Evolutionary conservation across 2,888 invertebrate genomes (phyloP).

Genomic region (Bibio marci): DNA sequence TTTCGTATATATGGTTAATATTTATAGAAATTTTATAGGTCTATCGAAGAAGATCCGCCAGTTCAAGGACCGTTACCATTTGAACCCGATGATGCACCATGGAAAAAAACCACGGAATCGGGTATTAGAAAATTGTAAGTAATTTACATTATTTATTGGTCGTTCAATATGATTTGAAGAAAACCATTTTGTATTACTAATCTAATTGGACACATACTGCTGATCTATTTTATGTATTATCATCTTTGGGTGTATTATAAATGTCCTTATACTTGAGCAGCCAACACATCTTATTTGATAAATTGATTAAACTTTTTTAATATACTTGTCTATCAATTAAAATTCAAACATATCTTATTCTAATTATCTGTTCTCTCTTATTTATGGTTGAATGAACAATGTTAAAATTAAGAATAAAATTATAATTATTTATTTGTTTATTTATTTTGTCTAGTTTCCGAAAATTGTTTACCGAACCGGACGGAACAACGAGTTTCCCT

Average conservation of each 20-base stretch:
- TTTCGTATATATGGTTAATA: not conserved
- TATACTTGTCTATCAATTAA: too few relatives aligned
- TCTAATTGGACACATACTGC: not conserved
- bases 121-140: constrained; percentile 84
- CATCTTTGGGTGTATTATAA: too few relatives aligned
- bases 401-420: not conserved
- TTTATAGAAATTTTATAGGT: constrained; percentile 23
- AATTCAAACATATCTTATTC: too few relatives aligned
- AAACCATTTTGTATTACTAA: not conserved
- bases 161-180: too few relatives aligned
- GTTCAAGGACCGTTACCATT: constrained; percentile 94
- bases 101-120: constrained; percentile 65
- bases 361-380: too few relatives aligned
- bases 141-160: too few relatives aligned
- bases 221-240: too few relatives aligned
- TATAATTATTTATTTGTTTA: not conserved
- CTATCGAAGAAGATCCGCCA: constrained; percentile 61
- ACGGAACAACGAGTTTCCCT: constrained; percentile 41
- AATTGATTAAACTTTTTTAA: too few relatives aligned
- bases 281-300: too few relatives aligned
- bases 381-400: not conserved
- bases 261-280: too few relatives aligned
- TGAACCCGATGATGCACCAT: constrained; percentile 94
- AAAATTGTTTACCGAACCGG: constrained; percentile 64
- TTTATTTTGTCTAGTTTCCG: constrained; percentile 50